Conservation (phyloP, 2,888 invertebrate genomes). For the Ceriagrion tenellum region DNA sequence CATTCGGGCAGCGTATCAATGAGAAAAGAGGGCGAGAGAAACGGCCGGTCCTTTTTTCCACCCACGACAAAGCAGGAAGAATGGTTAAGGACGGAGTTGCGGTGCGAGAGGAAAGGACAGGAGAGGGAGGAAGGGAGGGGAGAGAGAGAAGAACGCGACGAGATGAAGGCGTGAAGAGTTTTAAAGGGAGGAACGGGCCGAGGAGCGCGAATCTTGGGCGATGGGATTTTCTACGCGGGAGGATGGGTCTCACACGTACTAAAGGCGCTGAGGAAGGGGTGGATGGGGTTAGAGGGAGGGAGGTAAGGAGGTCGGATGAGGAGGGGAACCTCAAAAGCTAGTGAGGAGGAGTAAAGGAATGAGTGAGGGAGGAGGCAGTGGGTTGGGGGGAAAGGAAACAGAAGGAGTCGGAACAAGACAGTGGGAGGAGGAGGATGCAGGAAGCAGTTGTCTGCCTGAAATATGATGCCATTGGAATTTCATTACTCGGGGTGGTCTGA, state of each 20-base stretch:
- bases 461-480: constrained; percentile 72
- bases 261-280: not conserved
- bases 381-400: not conserved
- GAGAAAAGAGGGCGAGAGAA: constrained; percentile 1
- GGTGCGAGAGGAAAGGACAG: no score
- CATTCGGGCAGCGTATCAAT: not conserved
- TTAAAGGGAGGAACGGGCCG: not conserved
- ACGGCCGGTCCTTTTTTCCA: not conserved
- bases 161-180: constrained; percentile 5
- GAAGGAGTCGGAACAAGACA: constrained; percentile 1
- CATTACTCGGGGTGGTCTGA: constrained; percentile 70
- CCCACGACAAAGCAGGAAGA: not conserved
- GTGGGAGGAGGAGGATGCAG: constrained; percentile 13
- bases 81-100: not conserved
- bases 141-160: not conserved
- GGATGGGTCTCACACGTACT: not conserved
- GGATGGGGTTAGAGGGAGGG: not conserved
- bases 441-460: constrained; percentile 69
- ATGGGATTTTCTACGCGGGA: not conserved
- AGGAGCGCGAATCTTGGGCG: not conserved
- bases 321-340: not conserved
- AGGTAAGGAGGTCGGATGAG: not conserved
- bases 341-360: not conserved
- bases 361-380: not conserved
- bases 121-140: no score